Conservation (phyloP, 2,888 invertebrate genomes). For the Petrophora chlorosata region DNA sequence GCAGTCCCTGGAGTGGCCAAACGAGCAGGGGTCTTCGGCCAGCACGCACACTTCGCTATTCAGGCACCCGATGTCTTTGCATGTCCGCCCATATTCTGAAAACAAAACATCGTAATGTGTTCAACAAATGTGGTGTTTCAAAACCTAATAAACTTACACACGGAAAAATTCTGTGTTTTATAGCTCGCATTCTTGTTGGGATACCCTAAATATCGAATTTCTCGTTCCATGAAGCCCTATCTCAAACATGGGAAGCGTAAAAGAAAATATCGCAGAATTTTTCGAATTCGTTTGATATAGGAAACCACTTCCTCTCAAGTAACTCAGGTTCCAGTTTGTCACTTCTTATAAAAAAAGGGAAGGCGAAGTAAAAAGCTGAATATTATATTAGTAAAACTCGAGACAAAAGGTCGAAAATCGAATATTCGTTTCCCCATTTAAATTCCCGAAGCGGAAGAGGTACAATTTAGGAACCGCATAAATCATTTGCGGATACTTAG, state of each 20-base stretch:
- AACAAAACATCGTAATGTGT: neutral
- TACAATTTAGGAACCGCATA: slow-evolving; percentile 42
- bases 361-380: slow-evolving; percentile 17
- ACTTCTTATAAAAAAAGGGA: slow-evolving; percentile 25
- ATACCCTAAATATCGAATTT: slow-evolving; percentile 4
- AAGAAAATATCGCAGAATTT: slow-evolving; percentile 22
- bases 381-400: slow-evolving; percentile 22
- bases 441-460: slow-evolving; percentile 45
- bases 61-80: slow-evolving; percentile 90
- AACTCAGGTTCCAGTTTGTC: slow-evolving; percentile 29
- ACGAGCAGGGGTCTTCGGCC: slow-evolving; percentile 88
- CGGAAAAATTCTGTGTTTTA: neutral
- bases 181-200: slow-evolving; percentile 1
- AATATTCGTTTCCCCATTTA: slow-evolving; percentile 39
- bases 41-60: slow-evolving; percentile 89
- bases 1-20: slow-evolving; percentile 83
- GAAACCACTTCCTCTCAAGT: slow-evolving; percentile 24
- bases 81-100: slow-evolving; percentile 90
- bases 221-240: slow-evolving; percentile 10
- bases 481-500: slow-evolving; percentile 51
- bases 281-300: slow-evolving; percentile 23
- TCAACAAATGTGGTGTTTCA: neutral
- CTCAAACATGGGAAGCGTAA: slow-evolving; percentile 12
- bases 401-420: slow-evolving; percentile 42
- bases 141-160: neutral